Percentiles rank a stretch among this genome's conserved stretches.
Evolutionary conservation across 2,113 vertebrate species (phyloP).

Genomic region (Protobothrops mucrosquamatus): DNA sequence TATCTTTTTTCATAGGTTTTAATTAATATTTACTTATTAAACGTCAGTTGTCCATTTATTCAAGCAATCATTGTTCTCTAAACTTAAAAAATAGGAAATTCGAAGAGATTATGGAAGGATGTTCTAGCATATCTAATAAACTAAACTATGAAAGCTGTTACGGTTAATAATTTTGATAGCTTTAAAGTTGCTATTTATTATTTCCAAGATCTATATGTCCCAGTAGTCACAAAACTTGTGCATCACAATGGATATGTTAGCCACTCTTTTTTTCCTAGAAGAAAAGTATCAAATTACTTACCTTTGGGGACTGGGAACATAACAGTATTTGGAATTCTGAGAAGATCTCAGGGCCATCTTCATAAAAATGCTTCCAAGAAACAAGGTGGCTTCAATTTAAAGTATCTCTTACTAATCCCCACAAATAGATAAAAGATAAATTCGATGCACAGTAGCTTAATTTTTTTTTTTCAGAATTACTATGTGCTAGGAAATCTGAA

Average conservation of each 20-base stretch:
- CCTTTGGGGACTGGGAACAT: background rate
- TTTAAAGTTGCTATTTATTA: background rate
- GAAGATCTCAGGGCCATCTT: background rate
- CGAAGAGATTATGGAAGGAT: background rate
- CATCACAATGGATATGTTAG: background rate
- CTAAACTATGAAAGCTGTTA: background rate
- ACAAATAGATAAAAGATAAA: background rate
- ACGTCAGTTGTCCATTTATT: background rate
- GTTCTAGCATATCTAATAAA: background rate
- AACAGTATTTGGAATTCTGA: background rate
- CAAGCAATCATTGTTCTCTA: background rate
- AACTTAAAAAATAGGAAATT: background rate
- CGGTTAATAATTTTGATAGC: background rate
- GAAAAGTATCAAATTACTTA: background rate
- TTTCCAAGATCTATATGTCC: background rate
- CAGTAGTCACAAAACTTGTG: background rate
- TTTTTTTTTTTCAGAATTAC: background rate
- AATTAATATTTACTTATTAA: background rate
- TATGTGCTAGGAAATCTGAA: background rate
- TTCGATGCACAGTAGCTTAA: background rate
- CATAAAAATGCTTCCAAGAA: background rate
- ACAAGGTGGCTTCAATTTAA: background rate
- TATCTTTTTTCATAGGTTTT: background rate
- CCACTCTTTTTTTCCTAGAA: background rate
- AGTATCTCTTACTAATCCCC: background rate